Conservation (phyloP, 2,888 invertebrate species). For the Drosophila hamatofila region DNA sequence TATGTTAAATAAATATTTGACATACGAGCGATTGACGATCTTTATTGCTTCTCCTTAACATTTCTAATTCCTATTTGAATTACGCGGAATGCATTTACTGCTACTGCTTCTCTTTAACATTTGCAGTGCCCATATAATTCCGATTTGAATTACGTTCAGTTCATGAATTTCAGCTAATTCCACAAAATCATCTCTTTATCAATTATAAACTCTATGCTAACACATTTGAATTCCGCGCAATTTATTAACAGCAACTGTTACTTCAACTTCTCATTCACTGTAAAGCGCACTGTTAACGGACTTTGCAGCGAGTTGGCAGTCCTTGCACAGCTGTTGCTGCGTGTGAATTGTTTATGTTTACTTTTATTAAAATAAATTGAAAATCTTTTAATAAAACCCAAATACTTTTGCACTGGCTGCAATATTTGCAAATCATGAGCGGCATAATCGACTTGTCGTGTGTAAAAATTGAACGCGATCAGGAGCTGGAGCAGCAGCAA, state of each 20-base stretch:
- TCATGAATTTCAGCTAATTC: no score
- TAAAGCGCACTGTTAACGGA: neutral
- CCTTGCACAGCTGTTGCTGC: constrained; percentile 28
- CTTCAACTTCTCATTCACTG: neutral
- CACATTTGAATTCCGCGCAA: neutral
- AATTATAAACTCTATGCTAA: no score
- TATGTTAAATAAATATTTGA: neutral
- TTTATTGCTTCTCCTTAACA: neutral
- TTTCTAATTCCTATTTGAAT: neutral
- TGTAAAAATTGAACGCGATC: constrained; percentile 19
- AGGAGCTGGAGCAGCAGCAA: neutral
- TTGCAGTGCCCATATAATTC: no score
- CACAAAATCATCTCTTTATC: no score
- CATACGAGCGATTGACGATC: no score
- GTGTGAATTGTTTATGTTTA: constrained; percentile 7
- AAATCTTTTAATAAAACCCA: neutral
- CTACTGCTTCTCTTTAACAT: no score
- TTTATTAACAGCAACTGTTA: neutral
- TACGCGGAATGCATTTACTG: no score
- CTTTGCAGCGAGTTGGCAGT: neutral
- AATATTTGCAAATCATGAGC: constrained; percentile 1
- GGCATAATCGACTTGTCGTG: constrained; percentile 20
- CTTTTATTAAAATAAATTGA: neutral
- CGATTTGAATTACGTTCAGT: no score
- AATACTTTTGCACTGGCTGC: neutral